Base-by-base conservation (phyloP, 2,797 vertebrate genomes). In the Melanotaenia boesemani region DNA sequence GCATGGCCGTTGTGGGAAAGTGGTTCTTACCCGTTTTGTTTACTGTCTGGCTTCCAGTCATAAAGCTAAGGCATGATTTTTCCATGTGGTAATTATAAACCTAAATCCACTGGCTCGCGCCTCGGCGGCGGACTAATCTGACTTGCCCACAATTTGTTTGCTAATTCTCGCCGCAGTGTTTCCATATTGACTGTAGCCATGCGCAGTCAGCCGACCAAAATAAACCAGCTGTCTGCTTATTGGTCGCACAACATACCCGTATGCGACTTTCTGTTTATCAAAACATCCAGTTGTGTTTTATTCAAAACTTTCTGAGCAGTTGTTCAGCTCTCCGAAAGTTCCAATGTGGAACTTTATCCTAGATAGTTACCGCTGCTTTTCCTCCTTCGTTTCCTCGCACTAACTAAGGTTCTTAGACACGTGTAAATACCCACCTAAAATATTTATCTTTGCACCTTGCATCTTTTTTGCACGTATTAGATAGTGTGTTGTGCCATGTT, bases 121-220 rank as follows among this genome's bases (percentile, higher is more conserved):
- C 52, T 34, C 16, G 80, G 72, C 58, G 74, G 75, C 79, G 68
- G 64, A 67, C 68, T 80, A 26, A 80, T 44, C 67, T 72, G 84
- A 87, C 80, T 65, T 82, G 74, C 63, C 62, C 71, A 36, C 87
- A 63, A 62, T 84, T 86, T 89, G 84, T 84, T 86, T 55, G 76
- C 80, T 88, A 82, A 83, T 84, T 87, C 73, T 68, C 72, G 41
- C 74, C 76, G 84, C 84, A 85, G 79, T 81, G 91, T 87, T 86
- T 81, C 81, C 88, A 87, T 82, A 74, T 89, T 67, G 80, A 83
- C 83, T 80, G 87, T 74, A 76, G 92, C 94, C 94, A 95, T 94
- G 93, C 94, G 94, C 93, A 94, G 85, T 90, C 82, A 84, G 88
- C 46, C 82, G 82, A 70, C 86, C 86, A 80, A 86, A 88, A 90